phyloP scores from a whole-genome alignment of 2,113 vertebrate species.

The Lonchura striata region DNA sequence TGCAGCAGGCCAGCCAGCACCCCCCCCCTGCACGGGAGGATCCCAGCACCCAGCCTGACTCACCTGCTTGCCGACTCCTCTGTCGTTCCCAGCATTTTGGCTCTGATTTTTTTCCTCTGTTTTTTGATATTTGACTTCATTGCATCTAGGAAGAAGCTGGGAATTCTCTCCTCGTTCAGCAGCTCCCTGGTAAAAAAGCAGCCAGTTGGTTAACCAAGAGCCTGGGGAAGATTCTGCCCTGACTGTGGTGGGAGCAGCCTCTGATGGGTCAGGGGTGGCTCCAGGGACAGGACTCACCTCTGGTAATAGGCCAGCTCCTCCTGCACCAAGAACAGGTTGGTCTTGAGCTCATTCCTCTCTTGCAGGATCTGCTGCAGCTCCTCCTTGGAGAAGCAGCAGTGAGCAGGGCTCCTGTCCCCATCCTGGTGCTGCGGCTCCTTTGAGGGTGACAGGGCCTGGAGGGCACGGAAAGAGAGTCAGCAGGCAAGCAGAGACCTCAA shows the following conservation, averaged over 20 bases:
- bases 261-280: background rate
- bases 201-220: background rate
- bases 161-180: slow-evolving; percentile 85
- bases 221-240: background rate
- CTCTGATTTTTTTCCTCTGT: slow-evolving; percentile 88
- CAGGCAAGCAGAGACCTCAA: background rate
- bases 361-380: slow-evolving; percentile 90
- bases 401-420: background rate
- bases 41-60: background rate
- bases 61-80: slow-evolving; percentile 86
- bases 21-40: background rate
- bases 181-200: slow-evolving; percentile 82
- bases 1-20: background rate
- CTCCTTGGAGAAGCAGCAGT: slow-evolving; percentile 86
- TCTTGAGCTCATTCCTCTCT: slow-evolving; percentile 93
- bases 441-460: rapidly evolving
- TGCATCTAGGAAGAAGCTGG: slow-evolving; percentile 84
- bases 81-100: slow-evolving; percentile 91
- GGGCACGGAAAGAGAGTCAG: background rate
- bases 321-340: slow-evolving; percentile 92
- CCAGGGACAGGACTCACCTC: slow-evolving; percentile 72
- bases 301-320: slow-evolving; percentile 94
- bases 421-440: background rate
- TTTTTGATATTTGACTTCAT: slow-evolving; percentile 86
- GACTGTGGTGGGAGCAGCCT: background rate